These are phyloP conservation scores for Eulemur albifrons DNA, from an alignment of 2,797 vertebrate species.

Conservation along the genomic window DNA sequence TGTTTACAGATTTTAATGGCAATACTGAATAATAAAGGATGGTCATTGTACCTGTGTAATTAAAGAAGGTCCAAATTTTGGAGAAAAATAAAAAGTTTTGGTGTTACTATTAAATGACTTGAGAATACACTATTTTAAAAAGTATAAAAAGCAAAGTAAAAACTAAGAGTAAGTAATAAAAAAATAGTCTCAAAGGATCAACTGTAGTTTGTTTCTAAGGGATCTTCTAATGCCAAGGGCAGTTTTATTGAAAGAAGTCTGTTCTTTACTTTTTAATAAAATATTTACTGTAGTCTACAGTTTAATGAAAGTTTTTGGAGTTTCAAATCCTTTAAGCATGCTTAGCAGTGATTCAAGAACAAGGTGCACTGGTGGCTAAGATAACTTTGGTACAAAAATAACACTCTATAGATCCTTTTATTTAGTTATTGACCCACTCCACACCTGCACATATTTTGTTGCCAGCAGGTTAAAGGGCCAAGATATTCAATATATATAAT, in stretches of 20 bases:
- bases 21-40: neutral
- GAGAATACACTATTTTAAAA: neutral
- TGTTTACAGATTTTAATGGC: neutral
- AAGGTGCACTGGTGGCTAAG: constrained; percentile 49
- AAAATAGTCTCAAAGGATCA: neutral
- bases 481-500: neutral
- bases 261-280: constrained; percentile 63
- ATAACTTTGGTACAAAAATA: constrained; percentile 64
- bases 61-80: neutral
- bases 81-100: neutral
- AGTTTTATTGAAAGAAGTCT: constrained; percentile 54
- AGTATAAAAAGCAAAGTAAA: neutral
- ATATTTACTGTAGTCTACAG: constrained; percentile 63
- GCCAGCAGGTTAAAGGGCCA: constrained; percentile 4
- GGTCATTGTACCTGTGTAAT: neutral
- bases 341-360: constrained; percentile 61
- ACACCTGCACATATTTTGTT: neutral
- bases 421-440: constrained; percentile 40
- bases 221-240: constrained; percentile 44
- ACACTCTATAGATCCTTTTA: constrained; percentile 59
- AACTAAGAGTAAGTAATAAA: neutral
- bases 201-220: constrained; percentile 44
- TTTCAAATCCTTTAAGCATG: constrained; percentile 76
- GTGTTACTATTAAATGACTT: neutral
- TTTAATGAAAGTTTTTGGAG: constrained; percentile 67